Evolutionary conservation across 2,113 vertebrate genomes (phyloP).

Genomic region (Oryzias melastigma): DNA sequence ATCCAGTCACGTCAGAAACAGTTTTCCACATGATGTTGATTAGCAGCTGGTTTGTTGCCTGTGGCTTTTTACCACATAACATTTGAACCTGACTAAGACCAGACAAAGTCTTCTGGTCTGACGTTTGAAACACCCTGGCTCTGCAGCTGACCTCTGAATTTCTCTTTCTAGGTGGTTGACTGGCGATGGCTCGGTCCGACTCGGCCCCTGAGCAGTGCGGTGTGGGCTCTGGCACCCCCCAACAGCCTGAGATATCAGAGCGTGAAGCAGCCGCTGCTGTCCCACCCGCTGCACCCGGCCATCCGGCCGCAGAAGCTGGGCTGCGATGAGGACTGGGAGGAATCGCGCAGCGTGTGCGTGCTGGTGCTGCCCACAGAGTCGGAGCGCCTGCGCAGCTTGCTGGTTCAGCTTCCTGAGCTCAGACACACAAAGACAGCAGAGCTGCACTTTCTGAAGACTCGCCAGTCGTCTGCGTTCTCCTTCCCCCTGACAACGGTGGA

Average conservation of each 20-base stretch:
- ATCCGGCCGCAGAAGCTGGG: constrained; percentile 33
- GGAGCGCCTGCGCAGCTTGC: constrained; percentile 41
- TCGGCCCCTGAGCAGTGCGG: constrained; percentile 63
- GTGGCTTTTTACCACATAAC: too few relatives aligned
- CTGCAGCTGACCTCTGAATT: neutral
- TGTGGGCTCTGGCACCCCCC: constrained; percentile 68
- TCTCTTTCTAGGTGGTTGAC: constrained; percentile 42
- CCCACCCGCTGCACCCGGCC: constrained; percentile 51
- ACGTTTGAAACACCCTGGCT: too few relatives aligned
- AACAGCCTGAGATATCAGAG: constrained; percentile 68
- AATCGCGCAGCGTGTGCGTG: constrained; percentile 56
- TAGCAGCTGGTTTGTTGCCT: too few relatives aligned
- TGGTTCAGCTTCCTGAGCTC: constrained; percentile 60
- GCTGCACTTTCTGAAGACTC: constrained; percentile 28
- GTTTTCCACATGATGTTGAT: too few relatives aligned
- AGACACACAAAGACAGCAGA: constrained; percentile 33
- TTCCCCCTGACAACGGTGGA: constrained; percentile 75
- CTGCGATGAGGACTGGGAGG: constrained; percentile 60
- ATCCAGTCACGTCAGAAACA: too few relatives aligned
- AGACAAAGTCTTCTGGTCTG: too few relatives aligned
- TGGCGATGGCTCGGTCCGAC: constrained; percentile 38
- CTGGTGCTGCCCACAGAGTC: constrained; percentile 50
- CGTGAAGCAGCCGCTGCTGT: constrained; percentile 47
- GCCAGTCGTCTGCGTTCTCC: constrained; percentile 46
- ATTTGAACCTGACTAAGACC: too few relatives aligned